Evolutionary conservation across 1,140 invertebrate species (phyloP).

Genomic region (Tetramorium alpestre): DNA sequence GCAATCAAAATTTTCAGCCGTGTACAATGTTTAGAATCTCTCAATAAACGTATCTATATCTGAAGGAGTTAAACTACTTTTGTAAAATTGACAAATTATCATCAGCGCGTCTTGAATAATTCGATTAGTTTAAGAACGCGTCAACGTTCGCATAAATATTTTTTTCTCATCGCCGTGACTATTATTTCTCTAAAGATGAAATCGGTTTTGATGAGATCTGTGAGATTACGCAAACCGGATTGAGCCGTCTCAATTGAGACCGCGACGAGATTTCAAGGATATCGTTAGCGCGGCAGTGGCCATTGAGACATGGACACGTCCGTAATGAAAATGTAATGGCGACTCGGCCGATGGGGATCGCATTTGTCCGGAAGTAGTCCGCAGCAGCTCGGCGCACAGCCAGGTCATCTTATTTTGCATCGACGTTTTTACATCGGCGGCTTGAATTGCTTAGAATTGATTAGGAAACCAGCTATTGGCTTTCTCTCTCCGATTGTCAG

Average conservation of each 20-base stretch:
- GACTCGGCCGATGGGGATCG: constrained; percentile 59
- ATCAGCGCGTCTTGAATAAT: neutral
- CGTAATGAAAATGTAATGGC: constrained; percentile 56
- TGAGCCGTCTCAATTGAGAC: neutral
- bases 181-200: neutral
- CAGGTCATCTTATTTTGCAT: constrained; percentile 76
- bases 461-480: constrained; percentile 53
- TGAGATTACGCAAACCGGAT: constrained; percentile 2
- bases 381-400: constrained; percentile 73
- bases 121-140: neutral
- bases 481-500: constrained; percentile 32
- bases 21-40: neutral
- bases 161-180: neutral
- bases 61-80: neutral
- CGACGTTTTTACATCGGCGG: constrained; percentile 50
- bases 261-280: constrained; percentile 38
- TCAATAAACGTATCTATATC: neutral
- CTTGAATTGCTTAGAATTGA: constrained; percentile 59
- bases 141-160: neutral
- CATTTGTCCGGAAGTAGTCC: constrained; percentile 71
- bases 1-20: neutral
- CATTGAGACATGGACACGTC: constrained; percentile 19
- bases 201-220: neutral
- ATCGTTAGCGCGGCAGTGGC: constrained; percentile 8
- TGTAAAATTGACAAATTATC: neutral